A percentile compares a stretch with the other conserved stretches of the same genome.
phyloP scores from a whole-genome alignment of 2,797 vertebrate species.

The Molossus molossus region DNA sequence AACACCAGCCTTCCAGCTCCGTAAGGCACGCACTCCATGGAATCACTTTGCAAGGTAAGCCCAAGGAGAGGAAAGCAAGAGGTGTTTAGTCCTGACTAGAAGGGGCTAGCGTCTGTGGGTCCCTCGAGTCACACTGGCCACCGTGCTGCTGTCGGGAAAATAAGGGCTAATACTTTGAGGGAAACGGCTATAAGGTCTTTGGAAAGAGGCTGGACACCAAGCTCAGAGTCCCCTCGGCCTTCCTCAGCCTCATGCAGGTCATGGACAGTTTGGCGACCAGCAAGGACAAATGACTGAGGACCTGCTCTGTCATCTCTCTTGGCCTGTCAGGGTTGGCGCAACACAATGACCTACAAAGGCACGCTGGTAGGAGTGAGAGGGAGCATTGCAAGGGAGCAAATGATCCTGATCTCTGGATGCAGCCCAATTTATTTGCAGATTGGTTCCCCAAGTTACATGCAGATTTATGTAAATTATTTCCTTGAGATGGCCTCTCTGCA shows the following conservation, averaged over 20 bases:
- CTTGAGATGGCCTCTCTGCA: no score
- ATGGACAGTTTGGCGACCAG: neutral
- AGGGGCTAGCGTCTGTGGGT: no score
- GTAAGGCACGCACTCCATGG: neutral
- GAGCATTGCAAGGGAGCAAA: no score
- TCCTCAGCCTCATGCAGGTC: neutral
- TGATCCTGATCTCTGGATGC: no score
- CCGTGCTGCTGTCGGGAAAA: no score
- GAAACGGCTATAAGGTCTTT: neutral
- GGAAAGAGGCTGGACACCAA: neutral
- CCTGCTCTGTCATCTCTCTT: neutral
- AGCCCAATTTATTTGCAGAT: no score
- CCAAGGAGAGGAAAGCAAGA: neutral
- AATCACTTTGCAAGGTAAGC: neutral
- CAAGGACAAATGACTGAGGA: neutral
- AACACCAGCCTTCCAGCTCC: neutral
- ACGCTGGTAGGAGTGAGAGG: no score
- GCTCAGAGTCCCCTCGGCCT: no score
- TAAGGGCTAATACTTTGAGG: neutral
- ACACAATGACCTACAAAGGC: no score
- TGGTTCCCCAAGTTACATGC: no score
- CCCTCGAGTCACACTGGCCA: neutral
- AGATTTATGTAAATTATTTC: no score
- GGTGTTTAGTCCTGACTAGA: neutral
- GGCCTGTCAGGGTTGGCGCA: no score